Evolutionary conservation across 2,888 invertebrate genomes (phyloP).

Genomic region (Scaptomyza cyrtandrae): DNA sequence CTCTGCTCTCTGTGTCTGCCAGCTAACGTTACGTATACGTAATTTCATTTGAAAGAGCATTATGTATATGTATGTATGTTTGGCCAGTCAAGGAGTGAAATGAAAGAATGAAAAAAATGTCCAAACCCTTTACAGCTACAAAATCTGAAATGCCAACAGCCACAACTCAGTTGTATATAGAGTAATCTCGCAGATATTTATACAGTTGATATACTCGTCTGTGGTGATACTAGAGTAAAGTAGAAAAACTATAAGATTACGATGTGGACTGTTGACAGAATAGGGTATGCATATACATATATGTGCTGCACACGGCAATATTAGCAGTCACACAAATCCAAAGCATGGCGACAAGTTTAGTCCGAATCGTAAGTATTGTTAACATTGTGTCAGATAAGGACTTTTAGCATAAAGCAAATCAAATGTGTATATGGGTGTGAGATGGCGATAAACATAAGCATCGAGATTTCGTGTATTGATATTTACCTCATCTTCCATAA

Average conservation of each 20-base stretch:
- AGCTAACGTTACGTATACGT: constrained; percentile 68
- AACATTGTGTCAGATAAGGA: constrained; percentile 28
- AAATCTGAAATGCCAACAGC: constrained; percentile 59
- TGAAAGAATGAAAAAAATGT: constrained; percentile 1
- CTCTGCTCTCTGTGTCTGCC: constrained; percentile 17
- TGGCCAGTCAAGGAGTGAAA: constrained; percentile 11
- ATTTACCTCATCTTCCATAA: constrained; percentile 84
- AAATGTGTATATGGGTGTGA: constrained; percentile 34
- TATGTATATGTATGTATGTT: constrained; percentile 48
- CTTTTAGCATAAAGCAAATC: constrained; percentile 46
- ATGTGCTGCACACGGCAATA: constrained; percentile 18
- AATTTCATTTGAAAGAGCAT: constrained; percentile 68
- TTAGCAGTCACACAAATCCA: too few relatives aligned
- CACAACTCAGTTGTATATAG: constrained; percentile 33
- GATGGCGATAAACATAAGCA: constrained; percentile 33
- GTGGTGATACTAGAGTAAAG: constrained; percentile 40
- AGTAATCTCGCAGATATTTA: constrained; percentile 58
- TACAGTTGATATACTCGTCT: constrained; percentile 47
- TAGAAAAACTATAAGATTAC: constrained; percentile 80
- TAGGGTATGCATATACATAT: neutral
- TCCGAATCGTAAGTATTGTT: constrained; percentile 29
- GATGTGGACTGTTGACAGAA: constrained; percentile 61
- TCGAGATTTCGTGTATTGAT: neutral
- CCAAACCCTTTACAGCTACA: constrained; percentile 32
- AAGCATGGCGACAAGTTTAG: constrained; percentile 46